phyloP scores from a whole-genome alignment of 2,888 invertebrate species.

The Agelastica alni region DNA sequence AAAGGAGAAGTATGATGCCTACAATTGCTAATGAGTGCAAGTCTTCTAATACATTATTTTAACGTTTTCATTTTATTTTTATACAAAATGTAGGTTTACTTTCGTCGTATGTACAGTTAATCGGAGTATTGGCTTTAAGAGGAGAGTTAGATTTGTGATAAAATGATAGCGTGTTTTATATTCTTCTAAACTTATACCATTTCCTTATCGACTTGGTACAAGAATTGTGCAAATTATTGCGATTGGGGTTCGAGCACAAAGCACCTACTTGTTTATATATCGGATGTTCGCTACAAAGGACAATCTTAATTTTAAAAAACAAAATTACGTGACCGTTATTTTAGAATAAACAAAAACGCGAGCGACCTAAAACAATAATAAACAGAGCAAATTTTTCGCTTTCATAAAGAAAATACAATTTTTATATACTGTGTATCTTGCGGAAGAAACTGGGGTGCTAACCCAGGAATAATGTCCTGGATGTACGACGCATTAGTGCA shows the following conservation, averaged over 20 bases:
- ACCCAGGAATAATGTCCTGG: no score
- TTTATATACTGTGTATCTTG: no score
- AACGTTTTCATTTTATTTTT: constrained; percentile 25
- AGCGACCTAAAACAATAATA: no score
- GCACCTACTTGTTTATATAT: constrained; percentile 13
- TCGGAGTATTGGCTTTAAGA: constrained; percentile 2
- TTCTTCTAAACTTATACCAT: constrained; percentile 3
- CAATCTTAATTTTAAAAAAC: no score
- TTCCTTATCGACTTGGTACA: background rate
- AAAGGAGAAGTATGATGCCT: background rate
- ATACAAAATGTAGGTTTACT: constrained; percentile 23
- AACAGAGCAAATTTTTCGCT: no score
- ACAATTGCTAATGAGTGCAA: constrained; percentile 28
- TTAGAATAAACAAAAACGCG: no score
- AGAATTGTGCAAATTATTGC: constrained; percentile 18
- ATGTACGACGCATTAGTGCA: no score
- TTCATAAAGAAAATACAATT: no score
- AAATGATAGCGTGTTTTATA: constrained; percentile 2
- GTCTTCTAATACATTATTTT: constrained; percentile 23
- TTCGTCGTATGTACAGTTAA: constrained; percentile 10
- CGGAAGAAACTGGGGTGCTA: no score
- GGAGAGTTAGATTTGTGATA: constrained; percentile 4
- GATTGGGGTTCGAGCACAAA: constrained; percentile 7
- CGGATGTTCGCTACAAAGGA: background rate
- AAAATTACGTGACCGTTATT: no score